Base-by-base conservation (phyloP, 2,113 vertebrate species). In the Herpetotheres cachinnans region DNA sequence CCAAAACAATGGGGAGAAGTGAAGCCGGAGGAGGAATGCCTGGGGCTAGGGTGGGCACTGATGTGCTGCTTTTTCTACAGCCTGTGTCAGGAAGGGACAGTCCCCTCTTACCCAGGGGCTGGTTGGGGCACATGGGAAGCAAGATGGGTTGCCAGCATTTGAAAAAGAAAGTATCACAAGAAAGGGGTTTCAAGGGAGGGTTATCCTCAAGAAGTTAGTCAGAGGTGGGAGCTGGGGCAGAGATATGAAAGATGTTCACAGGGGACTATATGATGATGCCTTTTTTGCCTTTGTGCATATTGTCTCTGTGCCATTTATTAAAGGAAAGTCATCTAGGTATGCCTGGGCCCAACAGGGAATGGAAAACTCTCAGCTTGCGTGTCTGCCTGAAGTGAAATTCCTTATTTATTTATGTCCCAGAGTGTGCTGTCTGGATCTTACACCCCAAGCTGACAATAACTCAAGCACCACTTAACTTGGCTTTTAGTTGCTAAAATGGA, bases 51-150 rank as follows among this genome's bases (percentile, higher is more conserved):
- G 6, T 32, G 55, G 61, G n/a, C 7, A 11, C 10, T 8, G 11
- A 1, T 49, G 26, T n/a, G 21, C 46, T 78, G 15, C 32, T 83
- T 16, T 42, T 88, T 82, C n/a, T 73, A 14, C 12, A 61, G 17
- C 56, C n/a, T 29, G 0, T 70, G 46, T 56, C 36, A 58, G 69
- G 22, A 73, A 15, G 11, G 18, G 70, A 36, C 18, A 36, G 26
- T 11, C n/a, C 26, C 20, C 30, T 74, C 42, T 70, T 58, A 66
- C 3, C 26, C 30, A n/a, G 50, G 5, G 11, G 8, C 13, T 86
- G 38, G 17, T 4, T 92, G 40, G 63, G 36, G 19, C n/a, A 86
- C 52, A n/a, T 0, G 0, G 3, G 9, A 19, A 78, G 11, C n/a
- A 78, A 70, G 27, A 62, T 22, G 10, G 32, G 12, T 42, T 80